Evolutionary conservation across 2,797 vertebrate genomes (phyloP).

Genomic region (Siniperca undulata): DNA sequence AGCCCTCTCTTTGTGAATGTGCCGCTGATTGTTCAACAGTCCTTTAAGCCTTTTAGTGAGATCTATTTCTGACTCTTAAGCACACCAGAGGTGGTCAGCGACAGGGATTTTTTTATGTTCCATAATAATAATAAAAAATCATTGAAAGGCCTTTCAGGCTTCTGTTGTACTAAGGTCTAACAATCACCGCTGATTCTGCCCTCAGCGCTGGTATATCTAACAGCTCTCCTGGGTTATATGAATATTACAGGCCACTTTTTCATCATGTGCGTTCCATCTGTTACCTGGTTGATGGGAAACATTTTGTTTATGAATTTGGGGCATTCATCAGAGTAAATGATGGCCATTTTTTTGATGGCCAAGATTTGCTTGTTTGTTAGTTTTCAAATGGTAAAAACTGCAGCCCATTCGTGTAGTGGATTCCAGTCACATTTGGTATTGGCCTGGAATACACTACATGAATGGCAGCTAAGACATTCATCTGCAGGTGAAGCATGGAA

Average conservation of each 20-base stretch:
- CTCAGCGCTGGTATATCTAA: slow-evolving; percentile 30
- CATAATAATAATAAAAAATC: slow-evolving; percentile 24
- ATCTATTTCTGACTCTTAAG: slow-evolving; percentile 55
- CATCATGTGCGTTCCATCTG: slow-evolving; percentile 45
- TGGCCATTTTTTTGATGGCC: not conserved
- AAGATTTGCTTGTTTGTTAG: slow-evolving; percentile 26
- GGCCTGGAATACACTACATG: slow-evolving; percentile 20
- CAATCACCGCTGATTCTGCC: slow-evolving; percentile 32
- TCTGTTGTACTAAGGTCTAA: slow-evolving; percentile 18
- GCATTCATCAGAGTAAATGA: not conserved
- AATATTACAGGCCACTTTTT: slow-evolving; percentile 53
- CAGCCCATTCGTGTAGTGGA: not conserved
- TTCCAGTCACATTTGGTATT: slow-evolving; percentile 28
- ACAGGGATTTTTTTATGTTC: slow-evolving; percentile 24
- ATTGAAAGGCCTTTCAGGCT: slow-evolving; percentile 16
- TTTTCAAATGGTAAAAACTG: slow-evolving; percentile 25
- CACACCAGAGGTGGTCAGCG: slow-evolving; percentile 30
- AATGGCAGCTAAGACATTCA: slow-evolving; percentile 46
- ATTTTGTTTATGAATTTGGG: slow-evolving; percentile 30
- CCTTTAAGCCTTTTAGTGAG: slow-evolving; percentile 31
- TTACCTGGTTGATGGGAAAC: slow-evolving; percentile 33
- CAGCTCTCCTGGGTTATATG: slow-evolving; percentile 53
- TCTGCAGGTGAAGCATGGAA: slow-evolving; percentile 63
- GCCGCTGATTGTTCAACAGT: slow-evolving; percentile 42
- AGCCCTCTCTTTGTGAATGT: slow-evolving; percentile 45